These are phyloP conservation scores for Stenolophus ochropezus DNA, from an alignment of 2,888 invertebrate genomes.

Conservation along the genomic window DNA sequence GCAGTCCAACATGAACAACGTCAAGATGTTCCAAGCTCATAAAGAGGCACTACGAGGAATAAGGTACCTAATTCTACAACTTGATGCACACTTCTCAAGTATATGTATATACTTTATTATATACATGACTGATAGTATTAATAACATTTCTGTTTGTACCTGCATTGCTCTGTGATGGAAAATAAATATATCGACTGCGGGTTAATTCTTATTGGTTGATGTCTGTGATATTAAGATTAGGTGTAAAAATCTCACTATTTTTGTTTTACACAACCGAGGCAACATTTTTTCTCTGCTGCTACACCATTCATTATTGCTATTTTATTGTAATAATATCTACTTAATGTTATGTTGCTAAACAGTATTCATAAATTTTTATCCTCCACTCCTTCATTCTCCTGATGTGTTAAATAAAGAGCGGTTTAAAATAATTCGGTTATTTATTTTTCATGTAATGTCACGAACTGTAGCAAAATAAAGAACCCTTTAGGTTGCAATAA, in stretches of 20 bases:
- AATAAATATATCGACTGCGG: conserved; percentile 38
- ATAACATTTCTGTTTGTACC: conserved; percentile 47
- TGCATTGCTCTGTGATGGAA: conserved; percentile 52
- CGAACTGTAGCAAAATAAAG: conserved; percentile 57
- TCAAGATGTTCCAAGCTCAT: conserved; percentile 99
- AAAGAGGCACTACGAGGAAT: conserved; percentile 99
- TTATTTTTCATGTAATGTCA: conserved; percentile 46
- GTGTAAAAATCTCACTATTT: conserved; percentile 25
- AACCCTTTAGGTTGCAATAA: conserved; percentile 57
- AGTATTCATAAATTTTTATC: conserved; percentile 38
- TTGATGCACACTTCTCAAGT: conserved; percentile 65
- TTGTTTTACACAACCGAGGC: conserved; percentile 28
- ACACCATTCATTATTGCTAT: conserved; percentile 39
- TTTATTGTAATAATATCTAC: conserved; percentile 41
- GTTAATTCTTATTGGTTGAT: conserved; percentile 40
- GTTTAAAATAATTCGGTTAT: conserved; percentile 37
- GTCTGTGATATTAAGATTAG: conserved; percentile 45
- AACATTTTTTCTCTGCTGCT: conserved; percentile 44
- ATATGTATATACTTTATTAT: conserved; percentile 41
- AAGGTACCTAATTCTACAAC: conserved; percentile 81
- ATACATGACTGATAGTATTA: conserved; percentile 41
- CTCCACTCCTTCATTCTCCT: conserved; percentile 18
- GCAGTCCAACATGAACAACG: conserved; percentile 99
- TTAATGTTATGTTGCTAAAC: conserved; percentile 43
- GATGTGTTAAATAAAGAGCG: conserved; percentile 23